These are phyloP conservation scores for Bolborhynchus lineola DNA, from an alignment of 2,113 vertebrate genomes.

Conservation along the genomic window DNA sequence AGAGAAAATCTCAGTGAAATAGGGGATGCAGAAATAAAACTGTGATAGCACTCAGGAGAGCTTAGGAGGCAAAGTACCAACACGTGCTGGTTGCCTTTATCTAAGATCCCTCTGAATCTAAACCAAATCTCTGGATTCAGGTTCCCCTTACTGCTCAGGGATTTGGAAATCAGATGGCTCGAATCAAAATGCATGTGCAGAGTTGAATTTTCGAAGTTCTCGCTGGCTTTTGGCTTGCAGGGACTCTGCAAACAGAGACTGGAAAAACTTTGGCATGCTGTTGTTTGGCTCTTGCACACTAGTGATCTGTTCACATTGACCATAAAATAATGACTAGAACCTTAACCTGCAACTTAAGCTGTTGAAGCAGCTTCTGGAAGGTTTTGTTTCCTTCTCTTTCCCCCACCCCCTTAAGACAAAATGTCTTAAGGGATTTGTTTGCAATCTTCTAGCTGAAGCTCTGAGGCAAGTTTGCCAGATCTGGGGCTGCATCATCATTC, in stretches of 20 bases:
- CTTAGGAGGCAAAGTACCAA: neutral
- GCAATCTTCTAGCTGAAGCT: constrained; percentile 19
- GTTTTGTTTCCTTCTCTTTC: constrained; percentile 5
- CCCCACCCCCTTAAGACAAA: neutral
- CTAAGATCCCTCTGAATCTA: neutral
- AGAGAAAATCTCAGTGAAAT: neutral
- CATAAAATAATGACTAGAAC: neutral
- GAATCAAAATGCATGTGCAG: neutral
- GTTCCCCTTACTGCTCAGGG: neutral
- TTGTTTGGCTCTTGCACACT: neutral
- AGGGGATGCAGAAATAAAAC: neutral
- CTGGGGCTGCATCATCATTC: constrained; percentile 24
- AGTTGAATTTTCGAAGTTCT: neutral
- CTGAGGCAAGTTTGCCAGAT: constrained; percentile 29
- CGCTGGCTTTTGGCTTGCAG: neutral
- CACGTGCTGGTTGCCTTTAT: neutral
- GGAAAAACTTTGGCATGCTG: neutral
- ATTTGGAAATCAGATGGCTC: neutral
- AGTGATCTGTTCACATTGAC: neutral
- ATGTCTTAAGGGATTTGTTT: constrained; percentile 36
- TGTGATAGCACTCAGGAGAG: neutral
- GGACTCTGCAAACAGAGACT: neutral
- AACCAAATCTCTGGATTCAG: neutral
- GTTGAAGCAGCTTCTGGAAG: neutral
- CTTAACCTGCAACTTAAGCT: neutral